Conservation (phyloP, 1,140 invertebrate species). For the Pseudomyrmex pallidus region DNA sequence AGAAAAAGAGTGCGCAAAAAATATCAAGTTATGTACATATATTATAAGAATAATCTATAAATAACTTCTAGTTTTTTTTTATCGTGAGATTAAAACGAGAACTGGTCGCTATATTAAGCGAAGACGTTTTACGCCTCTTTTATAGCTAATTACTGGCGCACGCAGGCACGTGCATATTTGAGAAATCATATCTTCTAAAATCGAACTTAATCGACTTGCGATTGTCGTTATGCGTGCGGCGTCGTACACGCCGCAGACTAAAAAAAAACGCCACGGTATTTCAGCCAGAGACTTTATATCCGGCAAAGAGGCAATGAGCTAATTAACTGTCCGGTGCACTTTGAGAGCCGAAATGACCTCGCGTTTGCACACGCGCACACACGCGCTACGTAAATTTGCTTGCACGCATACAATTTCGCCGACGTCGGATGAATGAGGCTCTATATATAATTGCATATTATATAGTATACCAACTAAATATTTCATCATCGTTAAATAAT, state of each 20-base stretch:
- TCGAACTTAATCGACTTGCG: constrained; percentile 43
- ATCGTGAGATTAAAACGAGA: background rate
- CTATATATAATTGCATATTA: background rate
- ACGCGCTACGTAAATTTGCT: constrained; percentile 13
- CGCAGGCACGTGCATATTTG: constrained; percentile 11
- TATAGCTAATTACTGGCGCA: constrained; percentile 28
- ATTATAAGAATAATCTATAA: background rate
- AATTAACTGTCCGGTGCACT: constrained; percentile 27
- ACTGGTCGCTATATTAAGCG: background rate
- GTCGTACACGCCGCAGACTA: background rate
- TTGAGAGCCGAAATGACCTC: constrained; percentile 3
- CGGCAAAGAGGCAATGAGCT: background rate
- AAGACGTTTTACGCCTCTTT: constrained; percentile 7
- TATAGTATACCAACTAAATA: background rate
- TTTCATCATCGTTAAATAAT: constrained; percentile 1
- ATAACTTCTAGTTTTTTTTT: background rate
- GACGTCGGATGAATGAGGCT: background rate
- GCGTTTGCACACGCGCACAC: constrained; percentile 5
- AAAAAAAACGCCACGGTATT: background rate
- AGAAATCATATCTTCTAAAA: constrained; percentile 33
- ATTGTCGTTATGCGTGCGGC: constrained; percentile 3
- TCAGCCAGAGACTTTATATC: constrained; percentile 37
- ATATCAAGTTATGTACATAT: too few species aligned
- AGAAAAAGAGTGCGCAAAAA: background rate
- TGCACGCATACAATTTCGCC: background rate